phyloP scores from a whole-genome alignment of 2,113 vertebrate species.

The Tragulus kanchil region DNA sequence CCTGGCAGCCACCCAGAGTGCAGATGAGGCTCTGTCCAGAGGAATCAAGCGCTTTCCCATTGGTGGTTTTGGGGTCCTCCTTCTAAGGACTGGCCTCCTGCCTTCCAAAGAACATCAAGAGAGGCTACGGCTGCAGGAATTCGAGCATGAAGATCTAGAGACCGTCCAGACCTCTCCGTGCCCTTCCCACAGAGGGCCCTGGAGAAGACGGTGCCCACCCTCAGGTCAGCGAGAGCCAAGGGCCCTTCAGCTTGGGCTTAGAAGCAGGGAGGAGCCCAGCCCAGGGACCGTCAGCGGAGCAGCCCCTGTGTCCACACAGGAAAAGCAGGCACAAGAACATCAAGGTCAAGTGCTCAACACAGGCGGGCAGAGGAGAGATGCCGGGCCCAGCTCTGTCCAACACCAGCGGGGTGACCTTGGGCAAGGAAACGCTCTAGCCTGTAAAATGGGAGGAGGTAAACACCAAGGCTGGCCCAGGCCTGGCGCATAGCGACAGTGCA shows the following conservation, averaged over 20 bases:
- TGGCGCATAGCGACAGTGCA: accelerated
- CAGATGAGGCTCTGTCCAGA: background rate
- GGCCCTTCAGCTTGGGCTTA: background rate
- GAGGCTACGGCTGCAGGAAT: background rate
- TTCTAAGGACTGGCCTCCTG: background rate
- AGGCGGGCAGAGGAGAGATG: accelerated
- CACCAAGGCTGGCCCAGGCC: no score
- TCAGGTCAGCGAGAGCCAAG: accelerated
- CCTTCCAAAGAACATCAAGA: background rate
- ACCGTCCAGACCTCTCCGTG: no score
- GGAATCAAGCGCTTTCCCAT: accelerated
- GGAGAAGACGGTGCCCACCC: background rate
- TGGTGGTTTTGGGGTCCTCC: no score
- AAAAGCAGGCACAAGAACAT: accelerated
- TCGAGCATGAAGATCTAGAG: background rate
- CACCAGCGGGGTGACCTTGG: background rate
- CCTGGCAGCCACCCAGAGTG: background rate
- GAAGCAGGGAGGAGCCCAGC: background rate
- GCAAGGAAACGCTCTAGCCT: background rate
- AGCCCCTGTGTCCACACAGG: no score
- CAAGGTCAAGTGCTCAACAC: background rate
- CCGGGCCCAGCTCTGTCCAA: no score
- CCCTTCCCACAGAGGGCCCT: background rate
- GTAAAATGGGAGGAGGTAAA: background rate
- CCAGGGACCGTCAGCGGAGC: accelerated